phyloP scores from a whole-genome alignment of 2,113 vertebrate genomes.

The Acanthisitta chloris region DNA sequence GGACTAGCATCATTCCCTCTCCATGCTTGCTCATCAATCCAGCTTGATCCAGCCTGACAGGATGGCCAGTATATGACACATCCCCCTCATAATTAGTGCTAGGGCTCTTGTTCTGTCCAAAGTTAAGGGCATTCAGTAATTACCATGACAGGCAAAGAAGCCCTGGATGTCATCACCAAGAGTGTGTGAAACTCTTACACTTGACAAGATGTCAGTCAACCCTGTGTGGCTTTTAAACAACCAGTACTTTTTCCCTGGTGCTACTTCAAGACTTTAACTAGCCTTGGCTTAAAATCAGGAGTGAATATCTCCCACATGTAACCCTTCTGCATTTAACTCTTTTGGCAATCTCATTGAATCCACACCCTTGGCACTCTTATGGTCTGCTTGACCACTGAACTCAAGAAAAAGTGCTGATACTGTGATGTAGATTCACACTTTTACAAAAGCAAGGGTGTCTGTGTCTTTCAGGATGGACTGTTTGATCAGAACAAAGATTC shows the following conservation, averaged over 20 bases:
- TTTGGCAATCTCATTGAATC: neutral
- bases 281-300: neutral
- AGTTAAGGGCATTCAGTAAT: neutral
- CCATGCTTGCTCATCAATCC: neutral
- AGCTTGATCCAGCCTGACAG: neutral
- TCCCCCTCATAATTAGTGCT: neutral
- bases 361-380: neutral
- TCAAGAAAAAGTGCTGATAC: neutral
- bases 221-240: neutral
- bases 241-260: neutral
- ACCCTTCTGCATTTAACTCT: neutral
- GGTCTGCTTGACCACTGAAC: neutral
- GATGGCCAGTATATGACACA: neutral
- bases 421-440: neutral
- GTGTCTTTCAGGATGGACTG: neutral
- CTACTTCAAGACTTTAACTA: neutral
- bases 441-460: neutral
- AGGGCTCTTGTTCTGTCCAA: neutral
- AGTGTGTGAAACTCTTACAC: neutral
- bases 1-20: neutral
- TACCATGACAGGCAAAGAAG: neutral
- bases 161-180: neutral
- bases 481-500: neutral
- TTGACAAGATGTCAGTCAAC: neutral
- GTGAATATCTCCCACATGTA: neutral